Evolutionary conservation across 2,113 vertebrate genomes (phyloP).

Genomic region (Dromiciops gliroides): DNA sequence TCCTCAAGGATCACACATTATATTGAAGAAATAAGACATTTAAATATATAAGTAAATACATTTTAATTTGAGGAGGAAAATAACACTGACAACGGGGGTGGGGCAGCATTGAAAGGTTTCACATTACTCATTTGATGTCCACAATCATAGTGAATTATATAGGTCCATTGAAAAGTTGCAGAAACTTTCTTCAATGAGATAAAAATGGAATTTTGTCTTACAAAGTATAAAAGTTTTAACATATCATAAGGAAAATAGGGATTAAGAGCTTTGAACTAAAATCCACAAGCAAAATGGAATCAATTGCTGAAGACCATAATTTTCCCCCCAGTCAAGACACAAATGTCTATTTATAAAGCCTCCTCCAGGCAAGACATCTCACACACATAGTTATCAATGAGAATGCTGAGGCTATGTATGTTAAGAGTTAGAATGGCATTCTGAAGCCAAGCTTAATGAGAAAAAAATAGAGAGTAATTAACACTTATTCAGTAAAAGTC

Average conservation of each 20-base stretch:
- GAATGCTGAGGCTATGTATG: too few species aligned
- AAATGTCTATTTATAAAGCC: too few species aligned
- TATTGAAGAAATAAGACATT: neutral
- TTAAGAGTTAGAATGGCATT: too few species aligned
- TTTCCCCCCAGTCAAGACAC: too few species aligned
- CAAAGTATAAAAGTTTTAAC: neutral
- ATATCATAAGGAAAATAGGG: neutral
- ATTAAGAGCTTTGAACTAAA: neutral
- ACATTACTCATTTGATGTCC: neutral
- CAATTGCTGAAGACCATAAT: neutral
- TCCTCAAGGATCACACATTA: too few species aligned
- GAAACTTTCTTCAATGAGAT: neutral
- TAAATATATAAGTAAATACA: neutral
- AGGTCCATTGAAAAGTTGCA: neutral
- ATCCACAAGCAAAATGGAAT: neutral
- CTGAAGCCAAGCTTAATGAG: too few species aligned
- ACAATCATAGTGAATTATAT: neutral
- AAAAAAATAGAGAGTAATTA: too few species aligned
- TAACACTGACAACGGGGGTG: neutral
- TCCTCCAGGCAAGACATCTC: too few species aligned
- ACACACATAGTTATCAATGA: too few species aligned
- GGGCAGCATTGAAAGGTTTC: too few species aligned
- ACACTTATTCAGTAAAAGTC: too few species aligned
- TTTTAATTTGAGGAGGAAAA: neutral
- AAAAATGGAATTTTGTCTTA: neutral